Conservation (phyloP, 53 echinoderm and acorn worm genomes). For the Holothuria leucospilota region DNA sequence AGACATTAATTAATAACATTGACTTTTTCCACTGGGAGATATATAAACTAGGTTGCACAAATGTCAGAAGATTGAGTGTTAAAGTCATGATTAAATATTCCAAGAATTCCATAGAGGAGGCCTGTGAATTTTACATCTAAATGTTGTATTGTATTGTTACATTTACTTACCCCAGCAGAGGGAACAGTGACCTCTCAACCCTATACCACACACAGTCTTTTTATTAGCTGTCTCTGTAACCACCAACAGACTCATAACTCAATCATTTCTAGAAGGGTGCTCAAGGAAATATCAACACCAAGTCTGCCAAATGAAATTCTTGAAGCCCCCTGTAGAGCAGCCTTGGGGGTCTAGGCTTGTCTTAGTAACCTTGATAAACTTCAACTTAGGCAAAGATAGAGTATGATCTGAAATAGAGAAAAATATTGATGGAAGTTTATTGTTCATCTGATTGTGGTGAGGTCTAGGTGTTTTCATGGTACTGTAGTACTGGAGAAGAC, state of each 20-base stretch:
- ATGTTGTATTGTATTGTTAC: constrained; percentile 20
- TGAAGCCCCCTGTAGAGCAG: constrained; percentile 31
- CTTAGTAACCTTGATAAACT: constrained; percentile 28
- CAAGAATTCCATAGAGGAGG: constrained; percentile 21
- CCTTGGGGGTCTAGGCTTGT: constrained; percentile 42
- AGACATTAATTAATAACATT: neutral
- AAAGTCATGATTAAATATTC: constrained; percentile 14
- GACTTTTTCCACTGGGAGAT: neutral
- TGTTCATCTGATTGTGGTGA: neutral
- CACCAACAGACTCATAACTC: constrained; percentile 50
- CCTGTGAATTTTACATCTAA: constrained; percentile 10
- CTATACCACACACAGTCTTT: constrained; percentile 40
- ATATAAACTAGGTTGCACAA: neutral
- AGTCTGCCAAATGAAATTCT: constrained; percentile 38
- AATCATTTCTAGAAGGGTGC: constrained; percentile 42
- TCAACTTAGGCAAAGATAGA: neutral
- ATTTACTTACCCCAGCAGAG: neutral
- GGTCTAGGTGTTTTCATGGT: neutral
- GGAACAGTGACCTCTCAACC: constrained; percentile 33
- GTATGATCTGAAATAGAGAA: neutral
- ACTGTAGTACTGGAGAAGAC: no score
- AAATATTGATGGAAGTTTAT: neutral
- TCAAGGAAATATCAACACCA: constrained; percentile 43
- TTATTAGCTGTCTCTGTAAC: constrained; percentile 30
- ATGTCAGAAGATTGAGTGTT: neutral